Base-by-base conservation (phyloP, 2,888 invertebrate species). In the Acleris holmiana region DNA sequence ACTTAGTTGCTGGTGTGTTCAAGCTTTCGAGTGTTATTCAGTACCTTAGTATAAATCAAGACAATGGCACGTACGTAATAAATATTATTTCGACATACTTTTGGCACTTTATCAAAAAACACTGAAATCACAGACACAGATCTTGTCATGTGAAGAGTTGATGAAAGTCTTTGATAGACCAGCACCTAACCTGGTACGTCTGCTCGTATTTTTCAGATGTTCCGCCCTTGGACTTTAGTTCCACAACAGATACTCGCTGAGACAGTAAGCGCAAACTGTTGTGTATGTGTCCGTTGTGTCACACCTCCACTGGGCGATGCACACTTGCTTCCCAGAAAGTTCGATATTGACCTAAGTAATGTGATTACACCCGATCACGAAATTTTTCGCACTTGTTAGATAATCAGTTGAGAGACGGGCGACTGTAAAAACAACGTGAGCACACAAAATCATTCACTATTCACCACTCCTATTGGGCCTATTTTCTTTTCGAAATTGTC, bases 151-250 rank as follows among this genome's bases (percentile, higher is more conserved):
- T 13, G 35, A 13, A 40, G 10, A 40, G 40, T 40, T 53, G 15
- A 18, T 19, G 78, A 82, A 81, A 81, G 77, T 77, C 81, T 73
- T 59, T 73, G 83, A 80, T 81, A 80, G 81, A 82, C 85, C 86
- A 84, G 86, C 84, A 81, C 88, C 84, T 91, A 90, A 91, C 78
- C 77, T 85, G 80, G 82, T 80, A 76, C 81, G 84, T 90, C 88
- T 90, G 87, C 88, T 92, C 91, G 76, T 91, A 76, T 89, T 91
- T 89, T 92, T 91, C 91, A 92, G 91, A 92, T 92, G 82, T 89
- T 91, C 86, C 89, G 88, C 81, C 91, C 90, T 83, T 92, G 91
- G 91, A 89, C 89, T 78, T 91, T 92, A 88, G 83, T 91, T 88
- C 88, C 89, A 85, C 91, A 84, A 82, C 89, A 88, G 87, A 85